These are phyloP conservation scores for Pseudomyrmex cubaensis DNA, from an alignment of 1,140 invertebrate genomes.

Conservation along the genomic window DNA sequence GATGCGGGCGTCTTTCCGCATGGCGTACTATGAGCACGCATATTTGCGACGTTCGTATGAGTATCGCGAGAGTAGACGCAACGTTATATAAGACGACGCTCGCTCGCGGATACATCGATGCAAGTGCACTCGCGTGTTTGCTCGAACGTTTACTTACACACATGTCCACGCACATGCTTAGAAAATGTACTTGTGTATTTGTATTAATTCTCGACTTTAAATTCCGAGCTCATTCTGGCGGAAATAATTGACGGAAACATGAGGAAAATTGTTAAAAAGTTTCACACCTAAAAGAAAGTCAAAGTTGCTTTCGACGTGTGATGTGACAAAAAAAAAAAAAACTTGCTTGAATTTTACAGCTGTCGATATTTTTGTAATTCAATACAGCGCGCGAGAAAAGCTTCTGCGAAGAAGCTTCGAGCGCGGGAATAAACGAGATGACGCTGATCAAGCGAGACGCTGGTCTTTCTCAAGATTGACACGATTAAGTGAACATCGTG, in stretches of 20 bases:
- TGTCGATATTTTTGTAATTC: background rate
- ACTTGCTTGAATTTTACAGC: no score
- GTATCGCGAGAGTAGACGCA: conserved; percentile 38
- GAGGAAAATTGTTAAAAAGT: background rate
- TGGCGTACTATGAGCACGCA: conserved; percentile 47
- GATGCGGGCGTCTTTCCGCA: conserved; percentile 38
- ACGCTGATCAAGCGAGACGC: background rate
- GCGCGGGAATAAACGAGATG: no score
- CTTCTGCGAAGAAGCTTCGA: background rate
- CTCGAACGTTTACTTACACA: background rate
- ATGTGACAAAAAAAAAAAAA: no score
- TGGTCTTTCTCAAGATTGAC: background rate
- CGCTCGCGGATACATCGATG: background rate
- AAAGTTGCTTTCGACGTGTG: no score
- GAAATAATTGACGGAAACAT: background rate
- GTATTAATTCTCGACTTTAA: background rate
- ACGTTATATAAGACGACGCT: conserved; percentile 31
- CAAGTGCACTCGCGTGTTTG: background rate
- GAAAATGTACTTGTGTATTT: background rate
- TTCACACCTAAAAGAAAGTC: no score
- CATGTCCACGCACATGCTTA: background rate
- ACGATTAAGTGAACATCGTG: conserved; percentile 11
- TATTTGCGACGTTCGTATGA: conserved; percentile 40
- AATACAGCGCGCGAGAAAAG: background rate
- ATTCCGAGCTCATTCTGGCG: background rate